Evolutionary conservation across 2,113 vertebrate genomes (phyloP).

Genomic region (Myotis yumanensis): DNA sequence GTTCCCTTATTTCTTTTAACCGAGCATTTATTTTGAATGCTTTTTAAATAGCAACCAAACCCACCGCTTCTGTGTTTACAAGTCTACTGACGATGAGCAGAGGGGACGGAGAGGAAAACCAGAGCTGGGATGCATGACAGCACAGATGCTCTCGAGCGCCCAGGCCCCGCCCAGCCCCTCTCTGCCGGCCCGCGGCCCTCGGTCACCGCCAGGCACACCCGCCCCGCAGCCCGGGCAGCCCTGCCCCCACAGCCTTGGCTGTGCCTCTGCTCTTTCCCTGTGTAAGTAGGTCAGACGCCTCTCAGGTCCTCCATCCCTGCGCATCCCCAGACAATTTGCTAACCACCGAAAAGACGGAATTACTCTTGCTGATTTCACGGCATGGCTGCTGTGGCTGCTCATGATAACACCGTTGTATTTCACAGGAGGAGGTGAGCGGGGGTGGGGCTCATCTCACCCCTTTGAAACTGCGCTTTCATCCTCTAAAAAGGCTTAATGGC

Average conservation of each 20-base stretch:
- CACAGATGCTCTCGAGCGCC: rapidly evolving
- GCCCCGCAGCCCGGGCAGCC: rapidly evolving
- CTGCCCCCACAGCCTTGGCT: not conserved
- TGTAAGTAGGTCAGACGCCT: not conserved
- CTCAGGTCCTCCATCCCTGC: not conserved
- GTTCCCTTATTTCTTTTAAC: not conserved
- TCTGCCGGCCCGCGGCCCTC: too few relatives aligned
- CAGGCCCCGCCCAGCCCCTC: too few relatives aligned
- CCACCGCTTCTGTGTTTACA: not conserved
- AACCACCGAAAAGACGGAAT: not conserved
- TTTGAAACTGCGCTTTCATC: conserved; percentile 19
- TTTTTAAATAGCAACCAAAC: not conserved
- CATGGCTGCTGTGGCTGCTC: not conserved
- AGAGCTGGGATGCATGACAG: not conserved
- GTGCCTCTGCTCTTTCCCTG: not conserved
- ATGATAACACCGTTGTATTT: not conserved
- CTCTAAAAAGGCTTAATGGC: not conserved
- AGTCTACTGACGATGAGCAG: not conserved
- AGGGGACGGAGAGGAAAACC: too few relatives aligned
- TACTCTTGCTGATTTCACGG: not conserved
- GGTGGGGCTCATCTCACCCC: not conserved
- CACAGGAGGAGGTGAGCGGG: not conserved
- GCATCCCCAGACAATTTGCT: not conserved
- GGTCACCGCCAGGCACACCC: too few relatives aligned
- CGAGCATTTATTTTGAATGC: not conserved